Base-by-base conservation (phyloP, 2,113 vertebrate genomes). In the Leptobrachium ailaonicum region DNA sequence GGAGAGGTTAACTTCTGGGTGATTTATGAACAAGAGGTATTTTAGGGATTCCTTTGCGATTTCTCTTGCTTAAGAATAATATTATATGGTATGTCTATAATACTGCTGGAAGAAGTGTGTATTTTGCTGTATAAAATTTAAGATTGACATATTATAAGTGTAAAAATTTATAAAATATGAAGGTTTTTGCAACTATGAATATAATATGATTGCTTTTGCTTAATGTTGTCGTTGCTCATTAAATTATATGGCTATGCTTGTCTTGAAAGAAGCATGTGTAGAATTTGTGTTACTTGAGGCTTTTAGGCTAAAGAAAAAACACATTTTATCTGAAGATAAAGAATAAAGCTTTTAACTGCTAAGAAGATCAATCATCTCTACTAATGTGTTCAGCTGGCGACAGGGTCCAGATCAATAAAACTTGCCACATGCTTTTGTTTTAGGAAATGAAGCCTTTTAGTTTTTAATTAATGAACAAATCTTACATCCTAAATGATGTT, bases 361-460 rank as follows among this genome's bases (percentile, higher is more conserved):
- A 71, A 10, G 87, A 82, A 85, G 89, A 92, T 94, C 92, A 90
- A 92, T 93, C 91, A 85, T 70, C 73, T 53, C 87, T 79, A 67
- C 87, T 92, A 93, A 93, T 93, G 91, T 88, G 88, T 87, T 91
- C 89, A 88, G 87, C 83, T 92, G 90, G 91, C 80, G 85, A 92
- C 91, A 92, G 4, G 87, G 85, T 83, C 74, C 76, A 87, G 88
- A 93, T 93, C 92, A 89, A 92, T 92, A 88, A 90, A 90, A 90
- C 88, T 83, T 88, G 89, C 89, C 90, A 90, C 88, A 89, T 88
- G 86, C 86, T 92, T 92, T 92, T 87, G 89, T 92, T 92, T 92
- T 91, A 92, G 91, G 90, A 92, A 93, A 92, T 90, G 87, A 90
- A 92, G 86, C 83, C 88, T 93, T 91, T 93, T 90, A 94, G 87